Conservation (phyloP, 2,797 vertebrate genomes). For the Peromyscus nudipes region DNA sequence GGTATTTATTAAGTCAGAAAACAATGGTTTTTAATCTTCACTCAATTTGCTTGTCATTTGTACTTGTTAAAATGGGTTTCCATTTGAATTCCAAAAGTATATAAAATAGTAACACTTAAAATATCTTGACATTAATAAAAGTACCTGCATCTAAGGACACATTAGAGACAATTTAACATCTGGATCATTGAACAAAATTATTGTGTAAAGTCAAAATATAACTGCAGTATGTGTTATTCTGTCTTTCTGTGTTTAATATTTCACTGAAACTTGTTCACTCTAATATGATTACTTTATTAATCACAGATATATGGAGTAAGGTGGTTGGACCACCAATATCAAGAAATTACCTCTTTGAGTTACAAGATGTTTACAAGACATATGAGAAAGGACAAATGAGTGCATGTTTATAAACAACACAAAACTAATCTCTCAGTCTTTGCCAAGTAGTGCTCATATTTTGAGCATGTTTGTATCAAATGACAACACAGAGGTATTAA, state of each 20-base stretch:
- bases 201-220: slow-evolving; percentile 73
- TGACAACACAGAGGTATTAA: not conserved
- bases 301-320: slow-evolving; percentile 46
- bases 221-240: slow-evolving; percentile 51
- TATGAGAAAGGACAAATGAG: not conserved
- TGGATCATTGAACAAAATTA: slow-evolving; percentile 74
- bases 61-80: slow-evolving; percentile 76
- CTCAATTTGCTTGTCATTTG: slow-evolving; percentile 75
- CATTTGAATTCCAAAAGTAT: slow-evolving; percentile 77
- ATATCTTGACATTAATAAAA: slow-evolving; percentile 59
- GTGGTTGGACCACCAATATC: slow-evolving; percentile 40
- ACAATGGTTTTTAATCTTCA: slow-evolving; percentile 70
- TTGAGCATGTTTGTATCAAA: not conserved
- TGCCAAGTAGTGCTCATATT: not conserved
- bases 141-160: slow-evolving; percentile 69
- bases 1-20: slow-evolving; percentile 78
- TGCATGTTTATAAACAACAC: not conserved
- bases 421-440: slow-evolving; percentile 31
- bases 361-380: not conserved
- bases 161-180: slow-evolving; percentile 75
- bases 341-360: slow-evolving; percentile 56
- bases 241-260: slow-evolving; percentile 64
- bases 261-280: slow-evolving; percentile 22
- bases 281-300: slow-evolving; percentile 76
- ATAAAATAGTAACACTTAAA: slow-evolving; percentile 80